Percentiles rank a stretch among this genome's conserved stretches.
These are phyloP conservation scores for Tetheella fluctuosa DNA, from an alignment of 2,888 invertebrate genomes.

Conservation along the genomic window DNA sequence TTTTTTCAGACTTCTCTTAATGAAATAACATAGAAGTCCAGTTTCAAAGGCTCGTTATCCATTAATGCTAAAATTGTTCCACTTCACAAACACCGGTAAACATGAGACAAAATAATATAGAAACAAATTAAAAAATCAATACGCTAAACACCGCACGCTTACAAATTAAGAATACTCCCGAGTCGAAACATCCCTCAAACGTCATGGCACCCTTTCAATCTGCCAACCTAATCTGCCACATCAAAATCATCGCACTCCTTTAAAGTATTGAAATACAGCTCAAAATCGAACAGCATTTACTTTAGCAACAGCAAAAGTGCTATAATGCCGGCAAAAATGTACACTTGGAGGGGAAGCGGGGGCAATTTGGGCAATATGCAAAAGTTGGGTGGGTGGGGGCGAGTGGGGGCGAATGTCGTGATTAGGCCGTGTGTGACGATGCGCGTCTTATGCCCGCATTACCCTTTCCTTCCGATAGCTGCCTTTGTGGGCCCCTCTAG, in stretches of 20 bases:
- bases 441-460: conserved; percentile 84
- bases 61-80: too few species aligned
- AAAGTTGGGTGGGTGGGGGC: conserved; percentile 64
- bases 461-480: conserved; percentile 84
- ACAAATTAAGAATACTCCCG: conserved; percentile 65
- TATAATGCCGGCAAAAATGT: conserved; percentile 45
- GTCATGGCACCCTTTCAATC: conserved; percentile 45
- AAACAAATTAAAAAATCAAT: conserved; percentile 79
- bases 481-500: conserved; percentile 75
- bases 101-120: conserved; percentile 26
- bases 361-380: conserved; percentile 83
- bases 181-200: conserved; percentile 76
- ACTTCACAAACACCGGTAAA: neutral
- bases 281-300: conserved; percentile 38
- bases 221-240: conserved; percentile 41
- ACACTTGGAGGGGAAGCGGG: conserved; percentile 64
- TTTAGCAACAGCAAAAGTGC: conserved; percentile 33
- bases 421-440: conserved; percentile 84
- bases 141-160: conserved; percentile 66
- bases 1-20: too few species aligned
- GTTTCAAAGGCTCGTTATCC: too few species aligned
- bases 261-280: conserved; percentile 39
- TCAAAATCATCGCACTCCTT: conserved; percentile 23
- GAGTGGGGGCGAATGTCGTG: conserved; percentile 61
- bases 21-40: too few species aligned